These are phyloP conservation scores for Panulirus ornatus DNA, from an alignment of 1,140 invertebrate species.

Conservation along the genomic window DNA sequence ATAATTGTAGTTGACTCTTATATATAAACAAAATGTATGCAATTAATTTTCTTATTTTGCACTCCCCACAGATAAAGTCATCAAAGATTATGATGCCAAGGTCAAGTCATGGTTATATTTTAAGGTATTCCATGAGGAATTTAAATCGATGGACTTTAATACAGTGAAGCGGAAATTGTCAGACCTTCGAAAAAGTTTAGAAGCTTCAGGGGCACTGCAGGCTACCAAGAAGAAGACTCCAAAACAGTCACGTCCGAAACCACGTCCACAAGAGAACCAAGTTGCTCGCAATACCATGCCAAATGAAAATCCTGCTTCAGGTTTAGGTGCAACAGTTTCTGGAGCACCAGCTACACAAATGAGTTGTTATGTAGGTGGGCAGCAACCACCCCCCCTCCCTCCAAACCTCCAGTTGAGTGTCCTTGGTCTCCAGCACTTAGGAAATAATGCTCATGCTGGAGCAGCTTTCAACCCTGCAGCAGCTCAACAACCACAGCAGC, in stretches of 20 bases:
- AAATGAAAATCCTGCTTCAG: neutral
- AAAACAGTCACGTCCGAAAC: conserved; percentile 40
- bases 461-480: conserved; percentile 50
- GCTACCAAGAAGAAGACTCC: conserved; percentile 50
- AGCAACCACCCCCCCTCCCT: conserved; percentile 40
- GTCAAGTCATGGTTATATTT: conserved; percentile 76
- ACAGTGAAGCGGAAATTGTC: conserved; percentile 74
- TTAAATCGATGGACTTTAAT: conserved; percentile 76
- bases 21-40: too few relatives aligned
- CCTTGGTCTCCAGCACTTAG: conserved; percentile 54
- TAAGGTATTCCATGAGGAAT: conserved; percentile 76
- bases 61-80: conserved; percentile 71
- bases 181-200: conserved; percentile 70
- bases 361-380: conserved; percentile 49
- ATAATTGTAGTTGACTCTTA: too few relatives aligned
- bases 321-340: conserved; percentile 33
- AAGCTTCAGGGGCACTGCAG: conserved; percentile 50
- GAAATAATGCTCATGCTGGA: conserved; percentile 49
- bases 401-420: conserved; percentile 63
- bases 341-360: conserved; percentile 43
- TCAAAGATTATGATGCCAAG: conserved; percentile 74
- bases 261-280: conserved; percentile 37
- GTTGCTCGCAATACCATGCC: neutral
- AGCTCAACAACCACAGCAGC: conserved; percentile 45
- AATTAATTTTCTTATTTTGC: neutral